Conservation (phyloP, 2,797 vertebrate species). For the Gymnothorax javanicus region DNA sequence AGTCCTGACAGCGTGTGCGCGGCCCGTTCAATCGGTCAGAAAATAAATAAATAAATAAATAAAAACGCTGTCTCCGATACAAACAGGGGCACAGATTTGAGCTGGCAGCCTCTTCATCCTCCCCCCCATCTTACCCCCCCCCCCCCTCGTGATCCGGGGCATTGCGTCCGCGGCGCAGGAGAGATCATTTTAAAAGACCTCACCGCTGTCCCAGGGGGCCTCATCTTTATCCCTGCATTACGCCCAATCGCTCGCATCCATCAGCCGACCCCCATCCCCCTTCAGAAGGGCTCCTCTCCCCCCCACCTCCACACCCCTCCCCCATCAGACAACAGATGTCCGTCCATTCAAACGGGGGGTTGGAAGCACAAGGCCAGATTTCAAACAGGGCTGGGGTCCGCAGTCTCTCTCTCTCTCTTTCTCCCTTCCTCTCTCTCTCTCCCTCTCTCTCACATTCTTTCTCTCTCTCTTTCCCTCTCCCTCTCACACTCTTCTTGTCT, state of each 20-base stretch:
- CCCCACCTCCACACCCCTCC: constrained; percentile 27
- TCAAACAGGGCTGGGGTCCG: constrained; percentile 51
- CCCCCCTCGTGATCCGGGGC: constrained; percentile 29
- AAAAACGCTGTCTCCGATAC: not conserved
- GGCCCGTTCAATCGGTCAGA: constrained; percentile 55
- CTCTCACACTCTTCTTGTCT: too few species aligned
- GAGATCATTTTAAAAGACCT: constrained; percentile 45
- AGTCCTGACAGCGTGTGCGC: constrained; percentile 49
- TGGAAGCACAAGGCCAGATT: constrained; percentile 49
- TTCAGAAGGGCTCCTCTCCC: constrained; percentile 49
- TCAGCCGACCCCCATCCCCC: constrained; percentile 67
- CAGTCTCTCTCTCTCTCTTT: constrained; percentile 1
- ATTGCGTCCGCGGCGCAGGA: not conserved
- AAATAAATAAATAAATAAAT: constrained; percentile 41
- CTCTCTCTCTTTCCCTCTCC: not conserved
- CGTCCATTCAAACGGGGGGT: constrained; percentile 56
- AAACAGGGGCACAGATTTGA: not conserved
- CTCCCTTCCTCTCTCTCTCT: not conserved
- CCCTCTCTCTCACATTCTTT: not conserved
- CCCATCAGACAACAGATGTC: constrained; percentile 69
- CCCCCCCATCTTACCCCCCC: not conserved
- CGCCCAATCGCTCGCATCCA: constrained; percentile 73
- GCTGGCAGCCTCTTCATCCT: not conserved
- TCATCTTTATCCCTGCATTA: constrained; percentile 67
- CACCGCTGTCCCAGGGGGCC: constrained; percentile 63